Evolutionary conservation across 92 coral and sea anemone species (phyloP).

Genomic region (Zoanthus sansibaricus): DNA sequence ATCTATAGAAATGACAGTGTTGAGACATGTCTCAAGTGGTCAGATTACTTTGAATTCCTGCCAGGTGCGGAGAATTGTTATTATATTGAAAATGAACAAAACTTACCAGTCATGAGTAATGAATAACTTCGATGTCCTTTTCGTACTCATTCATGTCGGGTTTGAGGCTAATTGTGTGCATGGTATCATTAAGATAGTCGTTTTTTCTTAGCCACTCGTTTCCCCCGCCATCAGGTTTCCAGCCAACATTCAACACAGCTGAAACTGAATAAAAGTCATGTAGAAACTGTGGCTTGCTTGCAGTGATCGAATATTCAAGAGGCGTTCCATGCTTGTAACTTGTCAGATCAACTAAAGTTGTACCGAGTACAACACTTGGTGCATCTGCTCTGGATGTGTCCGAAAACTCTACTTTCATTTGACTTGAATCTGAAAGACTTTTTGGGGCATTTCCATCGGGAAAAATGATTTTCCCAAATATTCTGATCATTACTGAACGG

Average conservation of each 20-base stretch:
- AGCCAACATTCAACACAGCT: conserved; percentile 65
- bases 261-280: conserved; percentile 46
- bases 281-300: conserved; percentile 44
- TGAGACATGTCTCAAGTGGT: too few species aligned
- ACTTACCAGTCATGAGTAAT: conserved; percentile 13
- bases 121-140: conserved; percentile 41
- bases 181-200: conserved; percentile 56
- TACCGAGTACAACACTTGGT: conserved; percentile 35
- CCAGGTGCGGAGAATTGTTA: too few species aligned
- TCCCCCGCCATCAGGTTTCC: conserved; percentile 46
- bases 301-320: conserved; percentile 54
- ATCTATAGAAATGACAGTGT: too few species aligned
- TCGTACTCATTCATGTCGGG: conserved; percentile 23
- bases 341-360: conserved; percentile 26
- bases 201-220: conserved; percentile 53
- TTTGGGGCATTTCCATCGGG: conserved; percentile 22
- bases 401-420: conserved; percentile 53
- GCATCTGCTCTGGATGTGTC: conserved; percentile 54
- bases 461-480: conserved; percentile 39
- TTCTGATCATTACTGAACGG: conserved; percentile 15
- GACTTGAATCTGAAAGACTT: conserved; percentile 25
- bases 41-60: too few species aligned
- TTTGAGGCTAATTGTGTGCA: conserved; percentile 47
- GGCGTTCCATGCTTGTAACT: conserved; percentile 39
- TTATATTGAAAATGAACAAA: background rate